Conservation (phyloP, 2,888 invertebrate genomes). For the Phania funesta region DNA sequence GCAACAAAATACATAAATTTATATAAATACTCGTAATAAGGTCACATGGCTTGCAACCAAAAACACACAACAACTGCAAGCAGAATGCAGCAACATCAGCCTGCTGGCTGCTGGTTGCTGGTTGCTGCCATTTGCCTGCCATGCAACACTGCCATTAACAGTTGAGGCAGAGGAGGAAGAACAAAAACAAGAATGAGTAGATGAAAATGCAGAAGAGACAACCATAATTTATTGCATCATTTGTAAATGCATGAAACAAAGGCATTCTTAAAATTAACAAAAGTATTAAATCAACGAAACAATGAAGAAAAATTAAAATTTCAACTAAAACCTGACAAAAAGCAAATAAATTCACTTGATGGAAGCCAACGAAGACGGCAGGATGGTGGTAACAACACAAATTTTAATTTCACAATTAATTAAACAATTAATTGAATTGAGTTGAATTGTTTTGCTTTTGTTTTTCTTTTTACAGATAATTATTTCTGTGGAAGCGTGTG, state of each 20-base stretch:
- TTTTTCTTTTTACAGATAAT: conserved; percentile 2
- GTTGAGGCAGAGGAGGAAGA: conserved; percentile 11
- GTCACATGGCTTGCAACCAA: conserved; percentile 62
- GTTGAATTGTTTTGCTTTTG: conserved; percentile 33
- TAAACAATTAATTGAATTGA: conserved; percentile 66
- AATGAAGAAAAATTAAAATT: conserved; percentile 19
- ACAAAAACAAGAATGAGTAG: conserved; percentile 25
- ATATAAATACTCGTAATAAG: conserved; percentile 63
- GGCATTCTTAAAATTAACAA: conserved; percentile 66
- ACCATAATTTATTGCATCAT: conserved; percentile 68
- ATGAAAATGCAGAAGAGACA: conserved; percentile 58
- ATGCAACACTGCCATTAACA: conserved; percentile 57
- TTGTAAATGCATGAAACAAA: conserved; percentile 68
- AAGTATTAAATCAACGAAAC: conserved; percentile 56
- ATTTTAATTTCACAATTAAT: conserved; percentile 68
- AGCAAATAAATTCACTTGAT: background rate
- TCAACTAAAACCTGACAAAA: conserved; percentile 27
- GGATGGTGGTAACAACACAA: conserved; percentile 29
- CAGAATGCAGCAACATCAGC: conserved; percentile 29
- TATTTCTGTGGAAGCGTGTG: conserved; percentile 26
- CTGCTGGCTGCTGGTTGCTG: background rate
- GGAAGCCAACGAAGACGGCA: background rate
- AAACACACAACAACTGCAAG: conserved; percentile 22
- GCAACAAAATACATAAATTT: conserved; percentile 52
- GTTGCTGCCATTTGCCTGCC: conserved; percentile 19